Conservation (phyloP, 2,113 vertebrate species). For the Dipodomys stephensi region DNA sequence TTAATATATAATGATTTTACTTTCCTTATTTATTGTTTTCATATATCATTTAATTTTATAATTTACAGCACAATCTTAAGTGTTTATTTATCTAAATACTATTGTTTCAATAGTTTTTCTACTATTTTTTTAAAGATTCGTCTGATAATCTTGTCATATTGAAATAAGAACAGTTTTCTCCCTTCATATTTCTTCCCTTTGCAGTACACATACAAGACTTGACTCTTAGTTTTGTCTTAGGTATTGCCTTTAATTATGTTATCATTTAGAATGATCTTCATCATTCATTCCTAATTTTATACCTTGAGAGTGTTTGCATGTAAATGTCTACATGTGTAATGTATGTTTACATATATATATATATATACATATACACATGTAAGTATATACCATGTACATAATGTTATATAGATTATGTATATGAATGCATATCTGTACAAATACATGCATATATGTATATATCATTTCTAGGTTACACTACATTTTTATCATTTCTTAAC, state of each 20-base stretch:
- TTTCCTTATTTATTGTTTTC: not conserved
- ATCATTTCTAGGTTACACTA: too few relatives aligned
- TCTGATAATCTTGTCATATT: constrained; percentile 32
- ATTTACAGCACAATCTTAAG: not conserved
- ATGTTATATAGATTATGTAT: too few relatives aligned
- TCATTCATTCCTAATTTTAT: not conserved
- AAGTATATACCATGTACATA: too few relatives aligned
- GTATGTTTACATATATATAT: not conserved
- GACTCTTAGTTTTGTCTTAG: constrained; percentile 3
- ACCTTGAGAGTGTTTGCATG: not conserved
- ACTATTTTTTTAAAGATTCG: not conserved
- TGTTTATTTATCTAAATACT: constrained; percentile 8
- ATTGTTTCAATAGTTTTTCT: not conserved
- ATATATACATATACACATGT: not conserved
- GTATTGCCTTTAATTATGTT: constrained; percentile 30
- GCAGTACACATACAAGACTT: not conserved
- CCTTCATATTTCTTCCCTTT: not conserved
- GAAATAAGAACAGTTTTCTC: not conserved
- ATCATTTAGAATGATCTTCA: constrained; percentile 25
- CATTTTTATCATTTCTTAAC: not conserved
- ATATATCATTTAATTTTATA: constrained; percentile 15
- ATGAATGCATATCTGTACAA: not conserved
- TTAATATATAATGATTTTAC: not conserved
- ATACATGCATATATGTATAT: too few relatives aligned
- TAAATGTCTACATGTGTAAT: too few relatives aligned